These are phyloP conservation scores for Chloebia gouldiae DNA, from an alignment of 2,113 vertebrate species.

Conservation along the genomic window DNA sequence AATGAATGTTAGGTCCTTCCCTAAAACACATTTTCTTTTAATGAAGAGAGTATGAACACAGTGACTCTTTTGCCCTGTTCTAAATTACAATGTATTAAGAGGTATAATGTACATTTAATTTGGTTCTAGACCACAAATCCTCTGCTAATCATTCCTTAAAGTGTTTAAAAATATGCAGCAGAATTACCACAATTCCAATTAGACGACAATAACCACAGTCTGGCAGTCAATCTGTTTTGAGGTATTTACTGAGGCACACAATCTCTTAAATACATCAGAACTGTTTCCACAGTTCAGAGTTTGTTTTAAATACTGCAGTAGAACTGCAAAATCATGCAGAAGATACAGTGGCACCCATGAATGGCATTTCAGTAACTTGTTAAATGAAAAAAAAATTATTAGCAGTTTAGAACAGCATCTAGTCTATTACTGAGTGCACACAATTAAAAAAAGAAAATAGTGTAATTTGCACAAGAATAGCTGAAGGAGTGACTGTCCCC, in stretches of 20 bases:
- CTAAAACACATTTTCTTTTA: background rate
- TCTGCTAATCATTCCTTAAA: conserved; percentile 31
- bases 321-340: background rate
- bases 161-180: conserved; percentile 26
- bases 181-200: conserved; percentile 27
- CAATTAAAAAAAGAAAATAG: background rate
- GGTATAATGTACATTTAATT: background rate
- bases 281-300: background rate
- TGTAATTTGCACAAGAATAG: background rate
- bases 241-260: background rate
- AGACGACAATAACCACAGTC: conserved; percentile 19
- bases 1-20: background rate
- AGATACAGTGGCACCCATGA: background rate
- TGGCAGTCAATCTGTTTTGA: conserved; percentile 15
- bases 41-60: background rate
- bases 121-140: conserved; percentile 27
- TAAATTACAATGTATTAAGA: background rate
- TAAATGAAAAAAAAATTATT: background rate
- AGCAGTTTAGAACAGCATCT: background rate
- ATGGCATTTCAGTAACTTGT: background rate
- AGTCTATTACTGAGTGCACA: background rate
- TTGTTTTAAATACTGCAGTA: background rate
- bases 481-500: background rate
- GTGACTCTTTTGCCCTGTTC: background rate
- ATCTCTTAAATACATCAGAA: background rate